Conservation (phyloP, 2,113 vertebrate genomes). For the Alces alces region DNA sequence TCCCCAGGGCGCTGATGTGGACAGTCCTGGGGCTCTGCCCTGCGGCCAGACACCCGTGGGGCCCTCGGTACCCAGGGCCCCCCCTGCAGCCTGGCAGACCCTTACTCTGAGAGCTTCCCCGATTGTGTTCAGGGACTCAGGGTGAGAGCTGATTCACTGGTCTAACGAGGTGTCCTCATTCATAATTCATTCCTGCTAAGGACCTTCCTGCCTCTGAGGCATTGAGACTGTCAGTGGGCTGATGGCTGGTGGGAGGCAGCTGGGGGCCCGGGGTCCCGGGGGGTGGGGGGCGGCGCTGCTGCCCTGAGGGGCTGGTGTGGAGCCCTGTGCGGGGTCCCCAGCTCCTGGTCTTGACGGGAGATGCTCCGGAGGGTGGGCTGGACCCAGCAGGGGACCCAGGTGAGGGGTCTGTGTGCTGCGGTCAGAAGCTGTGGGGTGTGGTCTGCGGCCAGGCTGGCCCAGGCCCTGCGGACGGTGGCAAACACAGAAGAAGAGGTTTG, state of each 20-base stretch:
- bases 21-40: not conserved
- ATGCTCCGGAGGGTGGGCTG: not conserved
- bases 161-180: not conserved
- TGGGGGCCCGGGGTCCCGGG: not conserved
- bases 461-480: not conserved
- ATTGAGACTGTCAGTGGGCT: slow-evolving; percentile 32
- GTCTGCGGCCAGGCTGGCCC: not conserved
- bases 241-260: not conserved
- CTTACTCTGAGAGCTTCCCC: not conserved
- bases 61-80: not conserved
- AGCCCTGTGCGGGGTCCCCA: not conserved
- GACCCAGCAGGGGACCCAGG: not conserved
- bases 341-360: not conserved
- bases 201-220: slow-evolving; percentile 14
- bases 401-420: not conserved
- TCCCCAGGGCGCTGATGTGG: rapidly evolving
- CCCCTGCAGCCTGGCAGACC: not conserved
- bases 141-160: not conserved
- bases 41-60: too few species aligned
- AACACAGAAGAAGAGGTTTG: not conserved
- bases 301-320: not conserved
- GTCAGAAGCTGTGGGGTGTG: not conserved
- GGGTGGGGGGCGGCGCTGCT: too few species aligned
- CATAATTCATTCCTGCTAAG: slow-evolving; percentile 38
- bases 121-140: not conserved